These are phyloP conservation scores for Trachymyrmex cornetzi DNA, from an alignment of 1,140 invertebrate species.

Conservation along the genomic window DNA sequence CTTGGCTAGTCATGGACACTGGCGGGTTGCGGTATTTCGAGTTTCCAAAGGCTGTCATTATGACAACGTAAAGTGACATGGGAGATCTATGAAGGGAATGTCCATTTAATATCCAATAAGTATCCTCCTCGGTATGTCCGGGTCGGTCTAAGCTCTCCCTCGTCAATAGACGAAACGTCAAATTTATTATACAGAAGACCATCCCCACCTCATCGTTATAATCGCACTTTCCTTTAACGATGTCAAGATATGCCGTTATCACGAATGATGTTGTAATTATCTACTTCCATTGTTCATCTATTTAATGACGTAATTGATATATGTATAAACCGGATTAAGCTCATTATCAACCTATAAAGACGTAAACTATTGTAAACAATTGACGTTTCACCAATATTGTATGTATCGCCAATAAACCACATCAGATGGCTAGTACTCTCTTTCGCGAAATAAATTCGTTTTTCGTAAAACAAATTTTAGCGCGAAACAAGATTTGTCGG, in stretches of 20 bases:
- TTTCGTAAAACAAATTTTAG: not conserved
- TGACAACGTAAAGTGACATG: slow-evolving; percentile 41
- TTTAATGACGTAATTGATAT: slow-evolving; percentile 29
- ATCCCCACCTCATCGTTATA: not conserved
- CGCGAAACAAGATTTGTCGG: not conserved
- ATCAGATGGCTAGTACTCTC: not conserved
- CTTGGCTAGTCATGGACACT: slow-evolving; percentile 48
- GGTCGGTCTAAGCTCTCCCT: not conserved
- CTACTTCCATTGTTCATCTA: slow-evolving; percentile 12
- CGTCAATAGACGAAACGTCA: slow-evolving; percentile 15
- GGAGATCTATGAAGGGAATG: slow-evolving; percentile 40
- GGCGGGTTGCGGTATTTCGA: slow-evolving; percentile 63
- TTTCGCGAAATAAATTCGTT: slow-evolving; percentile 15
- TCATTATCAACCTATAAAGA: slow-evolving; percentile 12
- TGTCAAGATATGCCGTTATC: not conserved
- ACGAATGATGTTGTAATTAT: not conserved
- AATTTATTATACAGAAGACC: slow-evolving; percentile 26
- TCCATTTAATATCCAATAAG: slow-evolving; percentile 59
- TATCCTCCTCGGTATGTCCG: slow-evolving; percentile 12
- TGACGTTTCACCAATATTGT: slow-evolving; percentile 22
- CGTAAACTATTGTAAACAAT: not conserved
- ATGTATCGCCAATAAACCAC: not conserved
- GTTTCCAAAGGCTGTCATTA: slow-evolving; percentile 65
- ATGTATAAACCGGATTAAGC: not conserved
- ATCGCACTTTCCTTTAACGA: slow-evolving; percentile 21